A percentile compares a stretch with the other conserved stretches of the same genome.
Evolutionary conservation across 2,888 invertebrate species (phyloP).

Genomic region (Galerucella pusilla): DNA sequence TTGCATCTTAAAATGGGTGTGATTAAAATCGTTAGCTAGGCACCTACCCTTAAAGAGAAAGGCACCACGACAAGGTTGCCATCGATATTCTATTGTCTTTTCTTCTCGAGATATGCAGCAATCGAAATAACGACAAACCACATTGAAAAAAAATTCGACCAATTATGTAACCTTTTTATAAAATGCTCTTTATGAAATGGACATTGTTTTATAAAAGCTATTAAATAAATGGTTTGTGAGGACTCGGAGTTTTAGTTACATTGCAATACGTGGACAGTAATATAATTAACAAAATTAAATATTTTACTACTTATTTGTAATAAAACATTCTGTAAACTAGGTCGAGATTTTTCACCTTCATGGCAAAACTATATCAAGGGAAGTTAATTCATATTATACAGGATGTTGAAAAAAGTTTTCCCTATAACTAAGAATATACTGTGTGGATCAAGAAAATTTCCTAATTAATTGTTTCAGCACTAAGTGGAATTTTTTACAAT

Average conservation of each 20-base stretch:
- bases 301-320: neutral
- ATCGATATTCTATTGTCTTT: conserved; percentile 24
- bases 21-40: conserved; percentile 22
- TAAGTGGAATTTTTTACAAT: too few species aligned
- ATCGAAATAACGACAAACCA: conserved; percentile 10
- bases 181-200: neutral
- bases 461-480: too few species aligned
- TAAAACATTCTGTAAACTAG: neutral
- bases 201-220: neutral
- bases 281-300: neutral
- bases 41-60: conserved; percentile 32
- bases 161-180: neutral
- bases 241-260: neutral
- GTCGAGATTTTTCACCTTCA: neutral
- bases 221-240: neutral
- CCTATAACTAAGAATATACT: too few species aligned
- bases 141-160: neutral
- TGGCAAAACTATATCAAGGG: neutral
- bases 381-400: neutral
- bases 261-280: neutral
- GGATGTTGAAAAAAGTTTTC: neutral
- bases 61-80: conserved; percentile 22
- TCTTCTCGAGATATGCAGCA: conserved; percentile 18
- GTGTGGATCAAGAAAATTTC: too few species aligned
- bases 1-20: conserved; percentile 20